A percentile compares a stretch with the other conserved stretches of the same genome.
Evolutionary conservation across 2,797 vertebrate species (phyloP).

Genomic region (Sylvilagus floridanus): DNA sequence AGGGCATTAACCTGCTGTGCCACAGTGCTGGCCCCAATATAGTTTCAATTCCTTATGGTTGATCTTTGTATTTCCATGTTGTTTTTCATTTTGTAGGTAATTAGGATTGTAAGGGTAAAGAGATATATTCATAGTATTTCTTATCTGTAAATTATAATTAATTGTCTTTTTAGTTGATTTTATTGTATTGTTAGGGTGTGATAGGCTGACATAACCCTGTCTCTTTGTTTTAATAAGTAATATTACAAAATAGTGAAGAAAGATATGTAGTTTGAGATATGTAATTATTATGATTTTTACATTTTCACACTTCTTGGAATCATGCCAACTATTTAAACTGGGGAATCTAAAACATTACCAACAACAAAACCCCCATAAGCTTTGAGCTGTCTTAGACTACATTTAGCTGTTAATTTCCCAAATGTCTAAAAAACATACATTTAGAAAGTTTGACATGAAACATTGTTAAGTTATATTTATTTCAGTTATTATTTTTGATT

Average conservation of each 20-base stretch:
- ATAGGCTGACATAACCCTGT: not conserved
- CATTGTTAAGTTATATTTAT: not conserved
- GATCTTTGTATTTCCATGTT: not conserved
- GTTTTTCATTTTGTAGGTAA: not conserved
- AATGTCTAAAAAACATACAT: slow-evolving; percentile 34
- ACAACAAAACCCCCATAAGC: not conserved
- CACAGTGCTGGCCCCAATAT: too few species aligned
- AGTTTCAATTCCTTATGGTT: not conserved
- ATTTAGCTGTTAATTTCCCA: not conserved
- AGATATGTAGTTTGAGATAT: not conserved
- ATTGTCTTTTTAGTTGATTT: not conserved
- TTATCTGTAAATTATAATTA: not conserved
- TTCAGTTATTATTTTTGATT: not conserved
- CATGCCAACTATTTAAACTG: not conserved
- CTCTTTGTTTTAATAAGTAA: not conserved
- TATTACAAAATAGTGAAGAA: not conserved
- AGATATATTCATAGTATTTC: not conserved
- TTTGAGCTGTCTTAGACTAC: not conserved
- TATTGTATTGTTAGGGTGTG: not conserved
- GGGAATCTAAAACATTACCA: not conserved
- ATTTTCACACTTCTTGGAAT: not conserved
- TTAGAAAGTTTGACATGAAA: slow-evolving; percentile 37
- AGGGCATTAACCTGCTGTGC: too few species aligned
- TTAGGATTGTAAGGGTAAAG: not conserved
- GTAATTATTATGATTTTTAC: not conserved